These are phyloP conservation scores for Griposia aprilina DNA, from an alignment of 2,888 invertebrate genomes.

Conservation along the genomic window DNA sequence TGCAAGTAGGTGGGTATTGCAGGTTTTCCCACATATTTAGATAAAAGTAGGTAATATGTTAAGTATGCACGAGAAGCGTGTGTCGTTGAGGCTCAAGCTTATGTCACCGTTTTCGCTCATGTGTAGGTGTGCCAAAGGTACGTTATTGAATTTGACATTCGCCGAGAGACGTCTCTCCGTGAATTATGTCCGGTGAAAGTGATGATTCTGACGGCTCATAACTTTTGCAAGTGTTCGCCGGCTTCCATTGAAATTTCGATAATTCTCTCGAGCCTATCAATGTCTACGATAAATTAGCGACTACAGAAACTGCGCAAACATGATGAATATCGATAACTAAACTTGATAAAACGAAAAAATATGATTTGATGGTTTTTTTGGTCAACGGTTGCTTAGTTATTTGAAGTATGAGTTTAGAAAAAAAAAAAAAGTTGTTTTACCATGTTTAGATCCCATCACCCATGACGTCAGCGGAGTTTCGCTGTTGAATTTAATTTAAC, in stretches of 20 bases:
- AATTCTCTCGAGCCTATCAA: slow-evolving; percentile 58
- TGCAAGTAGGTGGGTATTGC: not conserved
- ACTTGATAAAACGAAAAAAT: not conserved
- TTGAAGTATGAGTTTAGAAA: not conserved
- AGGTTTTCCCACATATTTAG: slow-evolving; percentile 20
- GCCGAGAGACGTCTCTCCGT: slow-evolving; percentile 71
- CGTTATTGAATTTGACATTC: slow-evolving; percentile 80
- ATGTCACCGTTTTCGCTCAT: slow-evolving; percentile 68
- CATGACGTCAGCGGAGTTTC: not conserved
- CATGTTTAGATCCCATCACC: not conserved
- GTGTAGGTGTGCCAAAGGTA: slow-evolving; percentile 70
- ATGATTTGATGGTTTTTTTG: no score
- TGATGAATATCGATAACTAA: not conserved
- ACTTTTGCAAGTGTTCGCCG: slow-evolving; percentile 72
- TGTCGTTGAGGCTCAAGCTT: slow-evolving; percentile 69
- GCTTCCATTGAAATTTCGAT: slow-evolving; percentile 62
- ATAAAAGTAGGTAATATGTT: slow-evolving; percentile 25
- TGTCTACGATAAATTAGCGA: slow-evolving; percentile 32
- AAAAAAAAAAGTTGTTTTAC: no score
- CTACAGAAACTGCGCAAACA: not conserved
- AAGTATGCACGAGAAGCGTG: slow-evolving; percentile 52
- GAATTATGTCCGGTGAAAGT: slow-evolving; percentile 81
- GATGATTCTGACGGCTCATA: slow-evolving; percentile 65
- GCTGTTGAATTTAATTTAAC: not conserved
- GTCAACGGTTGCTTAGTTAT: no score